A percentile compares a stretch with the other conserved stretches of the same genome.
These are phyloP conservation scores for Monopis laevigella DNA, from an alignment of 2,888 invertebrate species.

Conservation along the genomic window DNA sequence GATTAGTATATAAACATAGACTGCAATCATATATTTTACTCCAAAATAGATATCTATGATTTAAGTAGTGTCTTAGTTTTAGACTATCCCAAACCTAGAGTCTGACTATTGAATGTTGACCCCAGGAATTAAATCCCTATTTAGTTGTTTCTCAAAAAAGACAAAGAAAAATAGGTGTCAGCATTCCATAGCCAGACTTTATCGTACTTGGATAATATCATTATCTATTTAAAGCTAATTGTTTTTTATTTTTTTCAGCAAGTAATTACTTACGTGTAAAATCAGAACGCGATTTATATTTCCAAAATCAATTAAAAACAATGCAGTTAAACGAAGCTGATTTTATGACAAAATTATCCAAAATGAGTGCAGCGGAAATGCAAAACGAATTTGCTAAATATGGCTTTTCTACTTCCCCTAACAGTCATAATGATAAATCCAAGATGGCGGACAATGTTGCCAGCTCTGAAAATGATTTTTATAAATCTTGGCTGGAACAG, in stretches of 20 bases:
- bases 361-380: conserved; percentile 50
- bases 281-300: conserved; percentile 53
- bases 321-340: conserved; percentile 47
- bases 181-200: no score
- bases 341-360: conserved; percentile 42
- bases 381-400: conserved; percentile 52
- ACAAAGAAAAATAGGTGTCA: no score
- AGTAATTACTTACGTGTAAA: conserved; percentile 43
- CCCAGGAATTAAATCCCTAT: no score
- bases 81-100: no score
- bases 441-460: conserved; percentile 19
- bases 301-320: conserved; percentile 47
- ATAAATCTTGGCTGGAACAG: conserved; percentile 58
- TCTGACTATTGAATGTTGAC: no score
- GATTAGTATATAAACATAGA: no score
- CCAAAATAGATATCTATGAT: no score
- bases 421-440: conserved; percentile 33
- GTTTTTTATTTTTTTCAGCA: conserved; percentile 25
- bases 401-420: conserved; percentile 34
- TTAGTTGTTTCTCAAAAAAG: no score
- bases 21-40: no score
- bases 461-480: conserved; percentile 46
- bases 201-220: no score
- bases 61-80: no score
- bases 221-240: no score